phyloP scores from a whole-genome alignment of 2,113 vertebrate genomes.

The Tylochromis polylepis region DNA sequence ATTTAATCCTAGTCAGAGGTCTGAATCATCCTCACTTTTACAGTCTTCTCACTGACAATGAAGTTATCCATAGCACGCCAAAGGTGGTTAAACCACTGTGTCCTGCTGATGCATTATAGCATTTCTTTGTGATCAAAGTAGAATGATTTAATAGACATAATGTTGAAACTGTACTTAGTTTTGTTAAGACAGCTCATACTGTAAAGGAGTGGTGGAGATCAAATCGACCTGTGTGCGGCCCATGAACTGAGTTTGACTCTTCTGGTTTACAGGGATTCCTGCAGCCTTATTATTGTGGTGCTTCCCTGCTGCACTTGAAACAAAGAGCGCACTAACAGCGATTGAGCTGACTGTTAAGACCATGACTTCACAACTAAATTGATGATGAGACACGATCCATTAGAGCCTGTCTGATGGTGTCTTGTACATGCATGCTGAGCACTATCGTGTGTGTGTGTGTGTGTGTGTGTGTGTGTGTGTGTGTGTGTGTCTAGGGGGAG shows the following conservation, averaged over 20 bases:
- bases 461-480: too few relatives aligned
- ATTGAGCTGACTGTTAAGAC: not conserved
- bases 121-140: not conserved
- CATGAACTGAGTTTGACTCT: not conserved
- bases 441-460: not conserved
- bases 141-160: not conserved
- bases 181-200: not conserved
- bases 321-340: not conserved
- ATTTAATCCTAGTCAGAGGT: rapidly evolving
- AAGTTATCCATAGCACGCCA: rapidly evolving
- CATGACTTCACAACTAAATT: not conserved
- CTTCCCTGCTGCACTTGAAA: not conserved
- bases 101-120: not conserved
- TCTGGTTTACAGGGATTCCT: not conserved
- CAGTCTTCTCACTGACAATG: not conserved
- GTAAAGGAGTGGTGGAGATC: not conserved
- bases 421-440: not conserved
- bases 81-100: not conserved
- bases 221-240: not conserved
- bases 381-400: not conserved
- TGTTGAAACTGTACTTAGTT: not conserved
- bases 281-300: not conserved
- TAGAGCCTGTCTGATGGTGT: not conserved
- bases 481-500: too few relatives aligned
- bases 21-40: not conserved